Base-by-base conservation (phyloP, 64 coral and sea anemone genomes). In the Cladopsammia gracilis region DNA sequence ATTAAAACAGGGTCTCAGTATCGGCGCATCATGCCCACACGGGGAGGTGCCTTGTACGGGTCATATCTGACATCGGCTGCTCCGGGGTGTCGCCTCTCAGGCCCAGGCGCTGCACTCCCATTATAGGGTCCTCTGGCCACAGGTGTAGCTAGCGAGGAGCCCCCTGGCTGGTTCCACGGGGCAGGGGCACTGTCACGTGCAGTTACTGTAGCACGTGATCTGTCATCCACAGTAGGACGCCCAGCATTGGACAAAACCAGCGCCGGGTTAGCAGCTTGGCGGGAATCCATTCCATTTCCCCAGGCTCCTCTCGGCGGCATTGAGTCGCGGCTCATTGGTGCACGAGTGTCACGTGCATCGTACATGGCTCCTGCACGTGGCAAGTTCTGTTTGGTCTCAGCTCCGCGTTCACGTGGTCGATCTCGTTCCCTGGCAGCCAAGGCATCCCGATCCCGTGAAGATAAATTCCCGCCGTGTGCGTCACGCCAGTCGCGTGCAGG, bases 401-500 rank as follows among this genome's bases (percentile, higher is more conserved):
- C 64, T 53, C 92, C 75, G 66, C 94, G 93, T 47, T 84, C 96
- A 51, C 96, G 81, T 12, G 76, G 76, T 67, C 96, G 77, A 46
- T 90, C 85, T 6, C 95, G 90, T 53, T 78, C 90, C 65, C 91
- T 71, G 13, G 70, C 91, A 56, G 91, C 95, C 24, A 96, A 22
- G 9, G 89, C 89, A 34, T 95, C 93, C 18, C 94, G 85, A n/a
- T 94, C 89, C 48, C 83, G 46, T 48, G 90, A 87, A 5, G 85
- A 73, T 25, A 91, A 70, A 8, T 82, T 93, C 2, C 77, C 74
- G 25, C 68, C 81, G 1, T 87, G 96, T 14, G 92, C 56, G 48
- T 89, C 96, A 49, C 92, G 92, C 96, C 96, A 98, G 60, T 96
- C 94, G 58, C 94, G 94, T 45, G 76, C 70, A 0, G 95, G 65